Conservation (phyloP, 2,797 vertebrate genomes). For the Sebastiscus albofasciatus region DNA sequence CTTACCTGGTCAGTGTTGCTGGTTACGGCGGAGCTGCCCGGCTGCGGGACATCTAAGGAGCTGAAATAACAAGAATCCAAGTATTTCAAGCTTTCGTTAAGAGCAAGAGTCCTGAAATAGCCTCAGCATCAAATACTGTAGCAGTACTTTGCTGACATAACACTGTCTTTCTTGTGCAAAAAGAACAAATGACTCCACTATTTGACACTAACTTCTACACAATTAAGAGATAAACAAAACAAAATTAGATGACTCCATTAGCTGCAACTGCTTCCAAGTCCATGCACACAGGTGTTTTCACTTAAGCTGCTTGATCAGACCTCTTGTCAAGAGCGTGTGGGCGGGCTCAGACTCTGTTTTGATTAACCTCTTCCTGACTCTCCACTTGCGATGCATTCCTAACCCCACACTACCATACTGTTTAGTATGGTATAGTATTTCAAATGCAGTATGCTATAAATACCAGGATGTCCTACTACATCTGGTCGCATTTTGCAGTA, state of each 20-base stretch:
- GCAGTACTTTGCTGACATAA: background rate
- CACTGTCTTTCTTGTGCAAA: background rate
- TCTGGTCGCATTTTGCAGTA: background rate
- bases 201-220: background rate
- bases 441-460: background rate
- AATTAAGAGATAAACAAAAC: background rate
- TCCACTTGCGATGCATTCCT: background rate
- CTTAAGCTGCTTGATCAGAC: background rate
- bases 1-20: constrained; percentile 59
- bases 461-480: background rate
- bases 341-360: background rate
- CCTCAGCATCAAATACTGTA: background rate
- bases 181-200: background rate
- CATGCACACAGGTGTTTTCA: background rate
- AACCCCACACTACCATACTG: background rate
- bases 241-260: background rate
- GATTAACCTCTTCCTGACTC: background rate
- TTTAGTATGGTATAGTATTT: background rate
- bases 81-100: background rate
- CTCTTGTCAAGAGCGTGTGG: background rate
- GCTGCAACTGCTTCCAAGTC: background rate
- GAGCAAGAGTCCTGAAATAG: background rate
- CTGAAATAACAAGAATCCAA: constrained; percentile 43
- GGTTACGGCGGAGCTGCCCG: background rate
- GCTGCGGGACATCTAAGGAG: constrained; percentile 8